Evolutionary conservation across 2,888 invertebrate species (phyloP), one percentile per base, ranked within the genome.

Genomic region (Plebejus anna): DNA sequence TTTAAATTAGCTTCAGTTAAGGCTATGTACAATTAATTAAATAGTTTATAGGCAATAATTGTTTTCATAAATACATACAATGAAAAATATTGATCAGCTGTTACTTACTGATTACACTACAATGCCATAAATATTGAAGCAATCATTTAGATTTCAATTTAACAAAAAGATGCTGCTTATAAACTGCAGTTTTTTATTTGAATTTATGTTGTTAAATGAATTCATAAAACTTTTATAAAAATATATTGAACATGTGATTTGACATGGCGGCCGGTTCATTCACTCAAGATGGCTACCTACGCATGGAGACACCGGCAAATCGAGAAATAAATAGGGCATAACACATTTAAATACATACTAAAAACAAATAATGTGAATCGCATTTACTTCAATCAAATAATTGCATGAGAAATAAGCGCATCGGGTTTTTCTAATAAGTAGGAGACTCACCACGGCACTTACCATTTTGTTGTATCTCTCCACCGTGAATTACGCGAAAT

Each of bases 191-290:
- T 61, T 16, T 9, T 2, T 9, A 61, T n/a, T 7, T 7, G 57
- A 22, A 22, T 9, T 6, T 61, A 61, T 3, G 9, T 28, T 22
- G 4, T 66, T 66, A 13, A 32, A 4, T 66, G 11, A 71, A 59
- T 71, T 59, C 28, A 47, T 51, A 38, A 36, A 73, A 22, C 38
- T 55, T 47, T 16, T 13, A 75, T 55, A 38, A 75, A 76, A 73
- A 78, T 76, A 78, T 76, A 75, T 59, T 71, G 77, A 84, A 85
- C 86, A 87, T 84, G 86, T 88, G 88, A 88, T 87, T 85, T 88
- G 90, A 91, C 90, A 91, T 91, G 92, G 91, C 90, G 88, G 85
- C 87, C 88, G 86, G 88, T 89, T 89, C 90, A 84, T 85, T 83
- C 81, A 73, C 83, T 86, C 90, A 92, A 92, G 86, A 92, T 92